These are phyloP conservation scores for Arctocebus calabarensis DNA, from an alignment of 2,797 vertebrate genomes.

Conservation along the genomic window DNA sequence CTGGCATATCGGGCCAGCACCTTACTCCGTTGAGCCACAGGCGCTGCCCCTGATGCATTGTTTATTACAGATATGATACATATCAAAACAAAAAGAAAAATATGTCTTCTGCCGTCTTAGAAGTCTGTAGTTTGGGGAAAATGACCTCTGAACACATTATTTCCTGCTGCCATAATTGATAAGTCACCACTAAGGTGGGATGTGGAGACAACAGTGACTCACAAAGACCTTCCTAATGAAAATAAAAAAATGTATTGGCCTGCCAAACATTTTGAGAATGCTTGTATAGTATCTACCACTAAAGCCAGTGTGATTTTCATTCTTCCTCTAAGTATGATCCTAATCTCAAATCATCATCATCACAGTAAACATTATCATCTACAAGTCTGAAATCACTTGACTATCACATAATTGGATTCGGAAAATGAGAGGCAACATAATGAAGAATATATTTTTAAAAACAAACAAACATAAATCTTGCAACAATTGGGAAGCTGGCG, in stretches of 20 bases:
- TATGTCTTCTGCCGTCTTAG: background rate
- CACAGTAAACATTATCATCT: background rate
- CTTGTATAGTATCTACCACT: background rate
- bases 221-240: background rate
- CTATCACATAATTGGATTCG: background rate
- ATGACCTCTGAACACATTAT: background rate
- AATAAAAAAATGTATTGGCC: background rate
- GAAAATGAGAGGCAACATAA: background rate
- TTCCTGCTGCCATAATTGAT: background rate
- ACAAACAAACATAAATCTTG: background rate
- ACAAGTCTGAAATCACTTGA: constrained; percentile 11
- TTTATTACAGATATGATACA: background rate
- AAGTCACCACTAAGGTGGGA: background rate
- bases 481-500: background rate
- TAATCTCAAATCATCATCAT: background rate
- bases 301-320: background rate
- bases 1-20: no score
- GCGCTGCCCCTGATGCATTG: background rate
- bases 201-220: background rate
- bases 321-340: background rate
- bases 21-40: no score
- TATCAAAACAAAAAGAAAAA: background rate
- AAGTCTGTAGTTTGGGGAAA: background rate
- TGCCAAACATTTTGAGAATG: background rate
- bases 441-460: background rate